phyloP scores from a whole-genome alignment of 2,797 vertebrate species.

The Fundulus diaphanus region DNA sequence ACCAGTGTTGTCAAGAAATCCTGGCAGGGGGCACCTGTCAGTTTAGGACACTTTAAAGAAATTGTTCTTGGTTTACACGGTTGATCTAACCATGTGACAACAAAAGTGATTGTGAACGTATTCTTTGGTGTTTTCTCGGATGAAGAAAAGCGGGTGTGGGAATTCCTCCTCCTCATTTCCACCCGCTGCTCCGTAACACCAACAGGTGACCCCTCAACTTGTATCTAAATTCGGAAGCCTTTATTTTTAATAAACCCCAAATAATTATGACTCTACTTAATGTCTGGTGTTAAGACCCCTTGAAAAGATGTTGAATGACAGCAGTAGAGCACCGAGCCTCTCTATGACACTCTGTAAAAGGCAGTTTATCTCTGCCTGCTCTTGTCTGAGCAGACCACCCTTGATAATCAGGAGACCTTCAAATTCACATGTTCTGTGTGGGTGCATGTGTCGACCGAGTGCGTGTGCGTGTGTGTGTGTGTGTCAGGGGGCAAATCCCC shows the following conservation, averaged over 20 bases:
- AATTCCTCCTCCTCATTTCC: slow-evolving; percentile 52
- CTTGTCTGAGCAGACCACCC: slow-evolving; percentile 40
- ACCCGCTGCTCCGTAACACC: slow-evolving; percentile 30
- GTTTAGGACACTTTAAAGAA: slow-evolving; percentile 46
- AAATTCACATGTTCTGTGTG: slow-evolving; percentile 32
- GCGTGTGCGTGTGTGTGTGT: slow-evolving; percentile 20
- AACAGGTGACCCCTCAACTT: slow-evolving; percentile 41
- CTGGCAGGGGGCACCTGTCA: slow-evolving; percentile 70
- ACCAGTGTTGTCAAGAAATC: slow-evolving; percentile 64
- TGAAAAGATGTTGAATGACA: slow-evolving; percentile 34
- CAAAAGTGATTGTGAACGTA: slow-evolving; percentile 59
- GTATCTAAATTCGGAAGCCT: slow-evolving; percentile 17
- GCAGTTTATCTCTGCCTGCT: slow-evolving; percentile 21
- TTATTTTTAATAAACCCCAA: slow-evolving; percentile 27
- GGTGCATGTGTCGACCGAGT: slow-evolving; percentile 21
- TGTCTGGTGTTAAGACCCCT: slow-evolving; percentile 22
- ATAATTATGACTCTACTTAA: slow-evolving; percentile 28
- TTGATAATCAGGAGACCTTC: slow-evolving; percentile 40
- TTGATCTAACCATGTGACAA: slow-evolving; percentile 66
- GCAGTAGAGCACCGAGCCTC: slow-evolving; percentile 23
- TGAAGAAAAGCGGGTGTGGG: slow-evolving; percentile 55
- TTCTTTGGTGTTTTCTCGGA: slow-evolving; percentile 57
- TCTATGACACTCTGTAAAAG: slow-evolving; percentile 7
- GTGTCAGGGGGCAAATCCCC: slow-evolving; percentile 68
- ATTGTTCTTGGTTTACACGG: slow-evolving; percentile 36